These are phyloP conservation scores for Magallana angulata DNA, from an alignment of 1,140 invertebrate genomes.

Conservation along the genomic window DNA sequence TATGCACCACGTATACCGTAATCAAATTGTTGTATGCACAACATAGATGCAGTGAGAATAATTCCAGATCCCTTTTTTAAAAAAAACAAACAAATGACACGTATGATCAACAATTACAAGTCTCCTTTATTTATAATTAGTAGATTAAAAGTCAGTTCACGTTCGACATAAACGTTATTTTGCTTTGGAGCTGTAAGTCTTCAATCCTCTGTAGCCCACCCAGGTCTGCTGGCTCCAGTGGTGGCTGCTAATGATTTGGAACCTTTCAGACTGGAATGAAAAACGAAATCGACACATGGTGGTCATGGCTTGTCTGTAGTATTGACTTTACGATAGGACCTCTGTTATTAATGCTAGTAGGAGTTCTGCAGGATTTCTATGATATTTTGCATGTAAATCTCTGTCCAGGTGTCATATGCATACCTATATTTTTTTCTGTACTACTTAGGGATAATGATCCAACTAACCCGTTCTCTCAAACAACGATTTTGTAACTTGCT, in stretches of 20 bases:
- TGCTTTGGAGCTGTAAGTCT: neutral
- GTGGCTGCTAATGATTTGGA: neutral
- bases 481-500: too few relatives aligned
- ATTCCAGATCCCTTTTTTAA: too few relatives aligned
- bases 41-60: too few relatives aligned
- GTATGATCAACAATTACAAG: too few relatives aligned
- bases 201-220: neutral
- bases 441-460: neutral
- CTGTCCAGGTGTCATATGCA: neutral
- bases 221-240: neutral
- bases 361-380: neutral
- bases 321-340: constrained; percentile 14
- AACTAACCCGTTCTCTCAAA: too few relatives aligned
- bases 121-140: neutral
- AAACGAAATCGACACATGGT: neutral
- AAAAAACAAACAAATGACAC: too few relatives aligned
- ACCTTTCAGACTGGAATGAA: constrained; percentile 11
- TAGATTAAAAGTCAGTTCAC: neutral
- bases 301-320: constrained; percentile 2
- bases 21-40: too few relatives aligned
- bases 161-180: neutral
- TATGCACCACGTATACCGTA: too few relatives aligned
- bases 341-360: neutral
- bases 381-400: neutral
- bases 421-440: neutral